phyloP scores from a whole-genome alignment of 2,113 vertebrate species.

The Pelvicachromis taeniatus region DNA sequence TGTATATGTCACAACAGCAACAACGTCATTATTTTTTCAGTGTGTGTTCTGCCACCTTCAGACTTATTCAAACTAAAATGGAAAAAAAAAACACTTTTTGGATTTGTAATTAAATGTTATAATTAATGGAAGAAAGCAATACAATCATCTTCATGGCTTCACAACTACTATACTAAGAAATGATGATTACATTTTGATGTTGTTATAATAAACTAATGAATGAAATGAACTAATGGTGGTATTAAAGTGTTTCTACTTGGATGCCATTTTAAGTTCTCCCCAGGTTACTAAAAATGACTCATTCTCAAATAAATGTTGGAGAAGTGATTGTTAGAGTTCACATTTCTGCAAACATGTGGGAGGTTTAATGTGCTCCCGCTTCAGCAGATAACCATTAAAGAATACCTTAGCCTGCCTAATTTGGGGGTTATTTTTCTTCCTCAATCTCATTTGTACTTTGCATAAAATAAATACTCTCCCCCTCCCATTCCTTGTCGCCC shows the following conservation, averaged over 20 bases:
- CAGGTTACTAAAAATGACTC: neutral
- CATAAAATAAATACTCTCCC: neutral
- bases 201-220: neutral
- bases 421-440: neutral
- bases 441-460: neutral
- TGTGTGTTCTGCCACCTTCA: neutral
- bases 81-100: neutral
- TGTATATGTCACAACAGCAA: neutral
- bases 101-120: neutral
- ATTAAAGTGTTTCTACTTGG: neutral
- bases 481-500: neutral
- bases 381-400: neutral
- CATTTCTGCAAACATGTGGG: neutral
- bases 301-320: neutral
- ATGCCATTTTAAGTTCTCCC: accelerated
- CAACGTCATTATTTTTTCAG: neutral
- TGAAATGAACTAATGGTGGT: neutral
- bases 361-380: neutral
- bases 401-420: neutral
- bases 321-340: neutral
- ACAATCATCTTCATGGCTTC: accelerated
- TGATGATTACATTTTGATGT: neutral
- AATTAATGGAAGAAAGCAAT: neutral
- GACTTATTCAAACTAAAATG: neutral
- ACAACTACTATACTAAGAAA: neutral